These are phyloP conservation scores for Megathymus violae DNA, from an alignment of 1,140 invertebrate genomes.

Conservation along the genomic window DNA sequence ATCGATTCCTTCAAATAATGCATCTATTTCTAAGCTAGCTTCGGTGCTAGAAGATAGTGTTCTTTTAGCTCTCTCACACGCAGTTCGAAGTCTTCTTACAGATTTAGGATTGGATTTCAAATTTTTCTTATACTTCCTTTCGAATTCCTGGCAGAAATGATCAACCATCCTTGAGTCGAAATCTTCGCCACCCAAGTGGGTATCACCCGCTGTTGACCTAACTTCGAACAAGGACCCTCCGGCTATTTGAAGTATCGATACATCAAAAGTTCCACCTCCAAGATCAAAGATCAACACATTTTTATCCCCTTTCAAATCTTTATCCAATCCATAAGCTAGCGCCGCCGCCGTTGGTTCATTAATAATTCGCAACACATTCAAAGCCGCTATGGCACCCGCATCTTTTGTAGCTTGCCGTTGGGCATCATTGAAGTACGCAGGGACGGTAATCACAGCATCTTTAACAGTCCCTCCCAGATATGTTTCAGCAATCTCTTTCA, in stretches of 20 bases:
- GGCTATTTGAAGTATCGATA: conserved; percentile 93
- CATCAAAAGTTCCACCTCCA: conserved; percentile 92
- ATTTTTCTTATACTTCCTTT: conserved; percentile 93
- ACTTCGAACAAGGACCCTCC: conserved; percentile 93
- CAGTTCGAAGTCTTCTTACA: conserved; percentile 89
- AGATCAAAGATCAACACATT: conserved; percentile 91
- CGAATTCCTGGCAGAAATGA: conserved; percentile 91
- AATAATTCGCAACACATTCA: conserved; percentile 94
- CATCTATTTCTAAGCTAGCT: conserved; percentile 90
- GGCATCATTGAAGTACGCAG: conserved; percentile 88
- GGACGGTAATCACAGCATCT: conserved; percentile 89
- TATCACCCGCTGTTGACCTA: conserved; percentile 90
- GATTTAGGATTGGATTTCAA: conserved; percentile 90
- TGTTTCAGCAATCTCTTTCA: conserved; percentile 89
- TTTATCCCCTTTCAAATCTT: conserved; percentile 91
- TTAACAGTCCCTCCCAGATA: conserved; percentile 84
- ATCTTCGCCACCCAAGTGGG: conserved; percentile 90
- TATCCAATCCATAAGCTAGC: conserved; percentile 93
- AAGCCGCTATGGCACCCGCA: conserved; percentile 89
- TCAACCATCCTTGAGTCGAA: conserved; percentile 93
- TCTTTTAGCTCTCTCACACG: conserved; percentile 89
- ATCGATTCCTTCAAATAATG: conserved; percentile 91
- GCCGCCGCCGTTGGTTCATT: conserved; percentile 93
- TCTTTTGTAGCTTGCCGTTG: conserved; percentile 89
- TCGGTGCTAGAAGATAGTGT: conserved; percentile 88